A percentile compares a stretch with the other conserved stretches of the same genome.
Evolutionary conservation across 2,797 vertebrate genomes (phyloP).

Genomic region (Columba guinea): DNA sequence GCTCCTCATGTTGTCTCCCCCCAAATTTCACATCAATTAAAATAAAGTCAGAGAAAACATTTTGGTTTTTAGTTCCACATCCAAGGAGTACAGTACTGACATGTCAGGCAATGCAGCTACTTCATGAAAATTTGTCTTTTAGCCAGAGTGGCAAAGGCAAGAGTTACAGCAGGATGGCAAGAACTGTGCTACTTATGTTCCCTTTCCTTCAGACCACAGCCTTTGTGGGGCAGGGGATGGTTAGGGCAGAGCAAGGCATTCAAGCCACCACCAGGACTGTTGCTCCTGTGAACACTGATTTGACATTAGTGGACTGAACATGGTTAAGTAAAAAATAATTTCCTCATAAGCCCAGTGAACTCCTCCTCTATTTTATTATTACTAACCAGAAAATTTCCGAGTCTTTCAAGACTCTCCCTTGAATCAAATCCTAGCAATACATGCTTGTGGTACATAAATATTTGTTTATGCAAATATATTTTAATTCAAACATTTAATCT

Average conservation of each 20-base stretch:
- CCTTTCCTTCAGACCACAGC: background rate
- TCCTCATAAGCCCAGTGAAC: background rate
- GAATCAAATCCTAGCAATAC: background rate
- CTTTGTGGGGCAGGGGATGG: background rate
- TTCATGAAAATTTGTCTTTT: background rate
- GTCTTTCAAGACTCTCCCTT: background rate
- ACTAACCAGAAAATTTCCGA: background rate
- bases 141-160: background rate
- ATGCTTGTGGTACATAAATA: background rate
- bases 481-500: conserved; percentile 32
- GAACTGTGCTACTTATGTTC: background rate
- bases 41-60: background rate
- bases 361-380: background rate
- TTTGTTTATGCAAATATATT: conserved; percentile 35
- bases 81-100: background rate
- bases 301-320: background rate
- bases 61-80: background rate
- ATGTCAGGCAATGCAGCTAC: background rate
- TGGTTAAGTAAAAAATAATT: background rate
- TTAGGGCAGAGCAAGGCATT: background rate
- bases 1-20: background rate
- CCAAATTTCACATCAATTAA: background rate
- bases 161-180: background rate
- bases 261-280: background rate
- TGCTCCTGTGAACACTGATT: background rate